Percentiles rank a stretch among this genome's conserved stretches.
phyloP scores from a whole-genome alignment of 2,797 vertebrate species.

The Epinephelus awoara region DNA sequence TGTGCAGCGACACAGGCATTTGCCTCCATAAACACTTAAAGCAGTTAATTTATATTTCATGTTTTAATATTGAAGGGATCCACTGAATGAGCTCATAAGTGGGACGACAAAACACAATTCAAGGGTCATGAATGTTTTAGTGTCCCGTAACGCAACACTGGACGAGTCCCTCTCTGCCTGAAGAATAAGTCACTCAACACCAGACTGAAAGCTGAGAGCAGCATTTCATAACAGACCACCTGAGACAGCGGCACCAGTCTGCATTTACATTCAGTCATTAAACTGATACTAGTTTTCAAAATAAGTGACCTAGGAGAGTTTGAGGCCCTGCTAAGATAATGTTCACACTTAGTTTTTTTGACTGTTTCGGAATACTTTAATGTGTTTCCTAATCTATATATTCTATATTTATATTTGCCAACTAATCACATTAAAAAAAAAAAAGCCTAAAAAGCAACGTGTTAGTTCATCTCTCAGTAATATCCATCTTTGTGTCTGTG shows the following conservation, averaged over 20 bases:
- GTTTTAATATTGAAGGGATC: not conserved
- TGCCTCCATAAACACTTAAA: not conserved
- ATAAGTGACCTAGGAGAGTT: no score
- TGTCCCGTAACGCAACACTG: not conserved
- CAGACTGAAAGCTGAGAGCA: slow-evolving; percentile 31
- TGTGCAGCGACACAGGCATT: no score
- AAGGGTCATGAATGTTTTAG: slow-evolving; percentile 50
- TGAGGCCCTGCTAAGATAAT: not conserved
- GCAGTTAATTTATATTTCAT: slow-evolving; percentile 13
- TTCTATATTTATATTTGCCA: not conserved
- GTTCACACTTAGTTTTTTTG: not conserved
- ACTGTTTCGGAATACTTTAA: not conserved
- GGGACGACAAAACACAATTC: slow-evolving; percentile 19
- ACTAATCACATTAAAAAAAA: not conserved
- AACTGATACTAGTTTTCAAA: not conserved
- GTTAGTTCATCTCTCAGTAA: no score
- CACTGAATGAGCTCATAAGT: not conserved
- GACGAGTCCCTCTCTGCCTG: not conserved
- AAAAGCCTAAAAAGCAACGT: no score
- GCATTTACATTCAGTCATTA: not conserved
- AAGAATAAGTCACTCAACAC: not conserved
- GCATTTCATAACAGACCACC: not conserved
- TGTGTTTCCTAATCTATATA: not conserved
- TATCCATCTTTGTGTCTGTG: no score
- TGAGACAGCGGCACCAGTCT: not conserved